These are phyloP conservation scores for Boleophthalmus pectinirostris DNA, from an alignment of 2,113 vertebrate genomes.

Conservation along the genomic window DNA sequence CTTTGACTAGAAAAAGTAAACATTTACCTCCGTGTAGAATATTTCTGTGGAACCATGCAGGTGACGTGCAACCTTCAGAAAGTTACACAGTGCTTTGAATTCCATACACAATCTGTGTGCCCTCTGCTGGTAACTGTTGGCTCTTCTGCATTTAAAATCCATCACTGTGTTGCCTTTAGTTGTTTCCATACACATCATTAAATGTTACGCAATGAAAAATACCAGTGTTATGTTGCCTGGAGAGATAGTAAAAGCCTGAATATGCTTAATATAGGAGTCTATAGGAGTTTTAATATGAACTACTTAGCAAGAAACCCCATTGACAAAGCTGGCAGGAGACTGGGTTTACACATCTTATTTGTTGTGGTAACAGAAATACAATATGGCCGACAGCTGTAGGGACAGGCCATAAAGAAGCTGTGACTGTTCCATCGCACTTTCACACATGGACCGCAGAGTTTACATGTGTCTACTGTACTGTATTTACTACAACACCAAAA, in stretches of 20 bases:
- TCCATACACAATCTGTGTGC: too few species aligned
- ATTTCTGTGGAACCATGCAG: too few species aligned
- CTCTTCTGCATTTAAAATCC: too few species aligned
- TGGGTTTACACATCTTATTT: conserved; percentile 42
- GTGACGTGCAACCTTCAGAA: too few species aligned
- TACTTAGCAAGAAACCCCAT: background rate
- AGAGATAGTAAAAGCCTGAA: background rate
- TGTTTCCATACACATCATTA: too few species aligned
- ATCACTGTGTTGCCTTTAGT: too few species aligned
- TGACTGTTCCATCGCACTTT: conserved; percentile 44
- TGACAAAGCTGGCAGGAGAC: conserved; percentile 47
- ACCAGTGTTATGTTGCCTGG: background rate
- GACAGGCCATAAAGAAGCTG: conserved; percentile 42
- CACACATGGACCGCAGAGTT: conserved; percentile 47
- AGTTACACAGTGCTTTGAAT: too few species aligned
- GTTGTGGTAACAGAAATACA: conserved; percentile 57
- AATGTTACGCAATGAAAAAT: too few species aligned
- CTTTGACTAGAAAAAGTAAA: too few species aligned
- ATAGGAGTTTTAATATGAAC: background rate
- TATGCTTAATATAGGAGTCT: background rate
- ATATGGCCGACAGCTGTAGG: conserved; percentile 64
- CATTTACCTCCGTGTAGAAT: too few species aligned
- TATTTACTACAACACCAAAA: background rate
- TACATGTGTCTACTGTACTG: conserved; percentile 23
- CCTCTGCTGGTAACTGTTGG: too few species aligned